Conservation (phyloP, 2,797 vertebrate species). For the Sebastolobus altivelis region DNA sequence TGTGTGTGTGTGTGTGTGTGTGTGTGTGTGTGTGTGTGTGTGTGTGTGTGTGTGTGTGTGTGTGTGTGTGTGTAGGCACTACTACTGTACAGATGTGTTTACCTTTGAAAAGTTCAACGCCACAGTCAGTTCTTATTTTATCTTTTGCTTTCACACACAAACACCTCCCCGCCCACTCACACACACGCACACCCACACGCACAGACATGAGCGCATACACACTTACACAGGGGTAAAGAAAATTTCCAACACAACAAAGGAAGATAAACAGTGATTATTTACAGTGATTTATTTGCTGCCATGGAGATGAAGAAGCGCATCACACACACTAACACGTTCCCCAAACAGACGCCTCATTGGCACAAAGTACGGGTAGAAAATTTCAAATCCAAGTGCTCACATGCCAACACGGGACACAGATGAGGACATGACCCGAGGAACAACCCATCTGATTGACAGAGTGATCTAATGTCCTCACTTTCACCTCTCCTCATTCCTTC, state of each 20-base stretch:
- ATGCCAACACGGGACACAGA: constrained; percentile 23
- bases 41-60: constrained; percentile 9
- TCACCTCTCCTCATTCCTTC: constrained; percentile 63
- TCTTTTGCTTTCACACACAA: constrained; percentile 22
- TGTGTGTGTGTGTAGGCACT: constrained; percentile 4
- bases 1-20: constrained; percentile 1
- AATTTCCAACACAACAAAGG: not conserved
- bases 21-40: constrained; percentile 1
- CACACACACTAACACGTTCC: not conserved
- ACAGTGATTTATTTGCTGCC: constrained; percentile 37
- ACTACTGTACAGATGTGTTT: constrained; percentile 32
- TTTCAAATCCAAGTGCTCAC: not conserved
- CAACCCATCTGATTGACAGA: constrained; percentile 64
- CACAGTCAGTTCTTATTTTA: constrained; percentile 37
- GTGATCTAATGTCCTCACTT: constrained; percentile 70
- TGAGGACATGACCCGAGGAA: constrained; percentile 27
- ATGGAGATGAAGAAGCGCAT: constrained; percentile 33
- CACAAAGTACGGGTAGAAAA: not conserved
- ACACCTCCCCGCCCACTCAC: not conserved
- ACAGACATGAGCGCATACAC: not conserved
- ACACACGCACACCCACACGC: not conserved
- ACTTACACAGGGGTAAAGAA: not conserved
- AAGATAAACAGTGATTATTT: constrained; percentile 46
- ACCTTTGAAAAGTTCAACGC: constrained; percentile 61
- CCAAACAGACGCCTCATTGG: not conserved